Evolutionary conservation across 2,113 vertebrate species (phyloP), one percentile per base, ranked within the genome.

Genomic region (Mixornis gularis): DNA sequence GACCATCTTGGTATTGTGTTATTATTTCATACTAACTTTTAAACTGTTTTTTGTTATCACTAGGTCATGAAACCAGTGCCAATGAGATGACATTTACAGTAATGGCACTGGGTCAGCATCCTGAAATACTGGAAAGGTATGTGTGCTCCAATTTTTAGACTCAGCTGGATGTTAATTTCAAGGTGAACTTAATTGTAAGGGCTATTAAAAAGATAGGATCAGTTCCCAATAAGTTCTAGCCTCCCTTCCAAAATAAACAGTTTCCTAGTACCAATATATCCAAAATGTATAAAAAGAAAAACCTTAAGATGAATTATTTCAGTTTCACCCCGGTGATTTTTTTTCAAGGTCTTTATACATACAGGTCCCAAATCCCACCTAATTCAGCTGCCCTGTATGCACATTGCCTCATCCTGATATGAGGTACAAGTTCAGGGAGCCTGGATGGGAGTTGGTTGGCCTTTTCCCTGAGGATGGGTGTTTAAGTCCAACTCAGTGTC

Each of bases 1-100:
- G 24, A 40, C 11, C 8, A 40, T 83, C n/a, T 85, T 71, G 17
- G 10, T 64, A 32, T 52, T 0, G 0, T 69, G 10, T 34, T 56
- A 24, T 30, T 89, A 19, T 77, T 70, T 87, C 40, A 22, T 34
- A 36, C 40, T 62, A 69, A 74, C 15, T 27, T 49, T 82, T 85
- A 72, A 89, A 68, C 29, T 15, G 7, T 3, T 20, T 90, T 53
- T 86, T 87, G 27, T 8, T 82, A 43, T 56, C 32, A 3, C 21
- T 66, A 99, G 99, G 99, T 17, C 98, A 99, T 66, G 99, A 99
- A 96, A 99, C 99, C 8, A 99, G 98, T 48, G 98, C 98, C 48
- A 99, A 98, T 96, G 98, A 98, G 84, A 63, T 99, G 68, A 96
- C 98, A 0, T 99, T 99, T 95, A 98, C 98, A 12, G 94, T 99